Evolutionary conservation across 2,888 invertebrate genomes (phyloP).

Genomic region (Holacanthella duospinosa): DNA sequence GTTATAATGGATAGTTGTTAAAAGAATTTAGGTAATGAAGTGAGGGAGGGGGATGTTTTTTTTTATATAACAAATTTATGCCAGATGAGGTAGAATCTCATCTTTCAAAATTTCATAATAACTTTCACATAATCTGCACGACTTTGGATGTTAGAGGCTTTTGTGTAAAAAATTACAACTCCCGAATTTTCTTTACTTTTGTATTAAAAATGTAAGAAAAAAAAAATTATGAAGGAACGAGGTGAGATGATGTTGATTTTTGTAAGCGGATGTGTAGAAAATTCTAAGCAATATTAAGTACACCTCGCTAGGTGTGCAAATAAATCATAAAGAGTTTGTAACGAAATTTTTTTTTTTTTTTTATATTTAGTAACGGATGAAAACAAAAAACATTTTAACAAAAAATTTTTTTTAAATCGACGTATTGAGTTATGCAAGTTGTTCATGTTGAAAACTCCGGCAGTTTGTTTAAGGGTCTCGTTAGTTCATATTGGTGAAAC

Average conservation of each 20-base stretch:
- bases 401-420: too few relatives aligned
- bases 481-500: too few relatives aligned
- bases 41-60: not conserved
- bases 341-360: too few relatives aligned
- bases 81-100: not conserved
- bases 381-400: too few relatives aligned
- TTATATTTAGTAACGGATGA: too few relatives aligned
- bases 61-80: not conserved
- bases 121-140: constrained; percentile 7
- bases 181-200: not conserved
- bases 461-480: too few relatives aligned
- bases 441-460: too few relatives aligned
- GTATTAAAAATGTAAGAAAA: not conserved
- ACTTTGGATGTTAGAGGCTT: not conserved
- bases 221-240: too few relatives aligned
- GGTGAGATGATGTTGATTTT: not conserved
- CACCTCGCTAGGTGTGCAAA: not conserved
- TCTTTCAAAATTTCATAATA: not conserved
- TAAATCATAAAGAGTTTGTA: too few relatives aligned
- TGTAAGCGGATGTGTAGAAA: not conserved
- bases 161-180: not conserved
- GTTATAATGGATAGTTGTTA: not conserved
- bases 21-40: not conserved
- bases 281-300: not conserved
- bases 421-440: too few relatives aligned